phyloP scores from a whole-genome alignment of 1,140 invertebrate species.

The Euschistus heros region DNA sequence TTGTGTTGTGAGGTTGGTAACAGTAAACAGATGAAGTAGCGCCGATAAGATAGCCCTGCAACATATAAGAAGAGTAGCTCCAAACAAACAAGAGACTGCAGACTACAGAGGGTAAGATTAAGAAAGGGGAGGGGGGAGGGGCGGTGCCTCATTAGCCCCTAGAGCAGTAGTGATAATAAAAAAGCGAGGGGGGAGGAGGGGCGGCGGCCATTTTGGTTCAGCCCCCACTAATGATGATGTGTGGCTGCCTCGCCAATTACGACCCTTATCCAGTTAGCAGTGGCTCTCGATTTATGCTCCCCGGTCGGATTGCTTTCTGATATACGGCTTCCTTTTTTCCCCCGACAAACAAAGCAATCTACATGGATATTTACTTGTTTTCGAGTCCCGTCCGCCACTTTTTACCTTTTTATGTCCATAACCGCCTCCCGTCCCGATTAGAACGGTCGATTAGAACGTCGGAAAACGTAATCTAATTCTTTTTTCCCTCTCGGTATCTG shows the following conservation, averaged over 20 bases:
- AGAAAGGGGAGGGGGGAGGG: background rate
- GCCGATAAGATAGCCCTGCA: too few species aligned
- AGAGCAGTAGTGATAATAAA: background rate
- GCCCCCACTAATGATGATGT: constrained; percentile 16
- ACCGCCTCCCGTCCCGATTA: too few species aligned
- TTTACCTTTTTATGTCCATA: background rate
- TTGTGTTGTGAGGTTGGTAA: too few species aligned
- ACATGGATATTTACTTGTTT: constrained; percentile 13
- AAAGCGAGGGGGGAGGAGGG: background rate
- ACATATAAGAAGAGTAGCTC: too few species aligned
- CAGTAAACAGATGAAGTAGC: too few species aligned
- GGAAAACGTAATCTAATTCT: too few species aligned
- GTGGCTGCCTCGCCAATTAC: constrained; percentile 13
- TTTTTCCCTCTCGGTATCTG: too few species aligned
- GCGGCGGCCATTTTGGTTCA: constrained; percentile 7
- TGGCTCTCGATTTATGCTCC: constrained; percentile 6
- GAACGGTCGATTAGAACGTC: too few species aligned
- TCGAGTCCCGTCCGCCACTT: background rate
- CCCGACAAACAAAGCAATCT: constrained; percentile 5
- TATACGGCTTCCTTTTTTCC: constrained; percentile 12
- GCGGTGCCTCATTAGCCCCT: background rate
- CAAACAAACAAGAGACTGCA: too few species aligned
- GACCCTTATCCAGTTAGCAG: constrained; percentile 18
- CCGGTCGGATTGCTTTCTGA: constrained; percentile 17
- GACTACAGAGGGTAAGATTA: background rate